Evolutionary conservation across 1,140 invertebrate species (phyloP).

Genomic region (Brachionus manjavacas): DNA sequence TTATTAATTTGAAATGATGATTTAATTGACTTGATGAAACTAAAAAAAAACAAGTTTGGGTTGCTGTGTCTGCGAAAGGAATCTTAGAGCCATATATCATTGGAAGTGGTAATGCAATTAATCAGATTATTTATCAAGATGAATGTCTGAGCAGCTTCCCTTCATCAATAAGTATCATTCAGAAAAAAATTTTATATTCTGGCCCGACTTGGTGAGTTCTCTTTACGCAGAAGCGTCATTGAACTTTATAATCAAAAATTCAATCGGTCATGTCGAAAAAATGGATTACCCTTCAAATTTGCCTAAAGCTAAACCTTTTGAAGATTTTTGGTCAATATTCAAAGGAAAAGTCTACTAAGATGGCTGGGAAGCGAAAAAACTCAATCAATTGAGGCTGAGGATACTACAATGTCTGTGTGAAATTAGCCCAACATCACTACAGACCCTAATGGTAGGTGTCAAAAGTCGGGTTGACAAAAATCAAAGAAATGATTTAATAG

Average conservation of each 20-base stretch:
- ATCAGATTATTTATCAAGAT: neutral
- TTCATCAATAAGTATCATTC: neutral
- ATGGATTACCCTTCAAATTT: neutral
- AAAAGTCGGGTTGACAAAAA: neutral
- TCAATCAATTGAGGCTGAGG: neutral
- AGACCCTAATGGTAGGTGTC: neutral
- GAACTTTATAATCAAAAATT: neutral
- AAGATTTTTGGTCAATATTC: neutral
- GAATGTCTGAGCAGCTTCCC: neutral
- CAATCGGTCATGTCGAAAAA: neutral
- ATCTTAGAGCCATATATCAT: neutral
- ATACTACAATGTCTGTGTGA: neutral
- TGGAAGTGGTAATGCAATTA: neutral
- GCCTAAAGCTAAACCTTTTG: neutral
- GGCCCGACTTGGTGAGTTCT: neutral
- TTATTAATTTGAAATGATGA: too few relatives aligned
- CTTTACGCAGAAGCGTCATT: neutral
- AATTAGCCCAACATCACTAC: neutral
- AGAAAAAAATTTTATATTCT: neutral
- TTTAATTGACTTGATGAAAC: too few relatives aligned
- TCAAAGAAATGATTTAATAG: neutral
- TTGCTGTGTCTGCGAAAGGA: neutral
- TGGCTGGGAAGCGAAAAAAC: neutral
- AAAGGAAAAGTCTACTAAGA: too few relatives aligned
- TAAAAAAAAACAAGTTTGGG: too few relatives aligned